Evolutionary conservation across 2,113 vertebrate genomes (phyloP), one percentile per base, ranked within the genome.

Genomic region (Empidonax traillii): DNA sequence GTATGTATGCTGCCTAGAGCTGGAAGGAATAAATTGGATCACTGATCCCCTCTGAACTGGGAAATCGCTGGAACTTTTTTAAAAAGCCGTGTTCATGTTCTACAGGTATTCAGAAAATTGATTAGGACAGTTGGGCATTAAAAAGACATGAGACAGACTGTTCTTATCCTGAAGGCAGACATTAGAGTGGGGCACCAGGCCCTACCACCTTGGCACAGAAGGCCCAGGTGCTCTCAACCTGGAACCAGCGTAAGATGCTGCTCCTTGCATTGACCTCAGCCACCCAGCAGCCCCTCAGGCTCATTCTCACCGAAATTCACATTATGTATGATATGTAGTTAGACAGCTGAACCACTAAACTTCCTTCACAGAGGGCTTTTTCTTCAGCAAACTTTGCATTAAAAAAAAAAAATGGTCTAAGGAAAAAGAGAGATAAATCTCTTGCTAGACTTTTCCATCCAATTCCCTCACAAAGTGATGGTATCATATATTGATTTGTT

Each of bases 81-180:
- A 4, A 18, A 56, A 83, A 75, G 65, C 23, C 67, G 28, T 73
- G 19, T 46, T 81, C 8, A 2, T 43, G 21, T 47, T 83, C 66
- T 25, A 65, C 10, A 51, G 72, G 55, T 43, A 62, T 86, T 74
- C 49, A 62, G 35, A 86, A 74, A 28, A 55, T 3, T 55, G 67
- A 41, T 15, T 15, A 15, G 0, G 0, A 63, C 1, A 10, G 25
- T 0, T 28, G 41, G 82, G 35, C 47, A 71, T 1, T 23, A 63
- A 33, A 74, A 86, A 61, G 47, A 74, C 35, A 30, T 0, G 1
- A 51, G 56, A 25, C 69, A 77, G 30, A 30, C 22, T 35, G n/a
- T 37, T 87, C 33, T 39, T 21, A 35, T 22, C 63, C 39, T 33
- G 7, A n/a, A 20, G 33, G 39, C 0, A 35, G 22, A 19, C 10